Evolutionary conservation across 2,888 invertebrate genomes (phyloP), one percentile per base, ranked within the genome.

Genomic region (Alsophila aescularia): DNA sequence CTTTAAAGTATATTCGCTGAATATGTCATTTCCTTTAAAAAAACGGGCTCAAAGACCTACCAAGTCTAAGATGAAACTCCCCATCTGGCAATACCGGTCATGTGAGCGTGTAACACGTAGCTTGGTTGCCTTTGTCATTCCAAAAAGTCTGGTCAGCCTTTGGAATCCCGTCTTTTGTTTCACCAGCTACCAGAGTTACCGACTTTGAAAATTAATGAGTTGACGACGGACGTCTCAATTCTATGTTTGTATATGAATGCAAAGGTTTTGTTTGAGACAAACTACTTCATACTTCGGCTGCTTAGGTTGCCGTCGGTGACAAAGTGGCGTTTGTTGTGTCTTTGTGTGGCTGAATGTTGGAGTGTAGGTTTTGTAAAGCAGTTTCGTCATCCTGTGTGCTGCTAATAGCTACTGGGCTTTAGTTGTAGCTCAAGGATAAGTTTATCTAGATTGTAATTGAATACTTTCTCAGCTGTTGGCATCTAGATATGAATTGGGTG

Each of bases 171-270:
- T 42, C 61, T 59, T 68, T 72, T 73, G 73, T 73, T 51, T 64
- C 58, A 53, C 21, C 56, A 65, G 75, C 76, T 78, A 76, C 80
- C 68, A 73, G 73, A 72, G 73, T 81, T 81, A 79, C 78, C 77
- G 79, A 77, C 82, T 85, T 81, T 83, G 86, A 84, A 86, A 87
- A 88, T 87, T 87, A 88, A 88, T 85, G 86, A 87, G 83, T 69
- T 81, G 78, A 29, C 49, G 80, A 84, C 80, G 78, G 80, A 84
- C 80, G 78, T 71, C 70, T 61, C 58, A 66, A 66, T 75, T 52
- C 52, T 58, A 41, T 76, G 74, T 77, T 72, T 72, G 69, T 77
- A 55, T 74, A 70, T 79, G 72, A 69, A 75, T 73, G 73, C 69
- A 64, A 52, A 59, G 59, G 27, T 47, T 55, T 64, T 73, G 79